These are phyloP conservation scores for Chelonus formosanus DNA, from an alignment of 2,888 invertebrate genomes.

Conservation along the genomic window DNA sequence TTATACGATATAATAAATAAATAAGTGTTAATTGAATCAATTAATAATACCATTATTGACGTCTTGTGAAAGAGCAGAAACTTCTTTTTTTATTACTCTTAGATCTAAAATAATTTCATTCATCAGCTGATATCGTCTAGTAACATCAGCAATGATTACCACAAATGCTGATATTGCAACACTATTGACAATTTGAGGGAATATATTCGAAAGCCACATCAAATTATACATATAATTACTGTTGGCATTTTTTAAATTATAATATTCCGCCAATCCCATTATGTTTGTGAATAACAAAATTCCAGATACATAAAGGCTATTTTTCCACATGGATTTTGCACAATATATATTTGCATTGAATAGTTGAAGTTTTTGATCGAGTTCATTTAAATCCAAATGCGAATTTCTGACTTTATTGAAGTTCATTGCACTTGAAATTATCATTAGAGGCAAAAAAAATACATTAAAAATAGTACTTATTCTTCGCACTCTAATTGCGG, in stretches of 20 bases:
- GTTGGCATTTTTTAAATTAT: constrained; percentile 29
- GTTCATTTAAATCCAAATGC: constrained; percentile 21
- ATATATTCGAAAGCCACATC: constrained; percentile 36
- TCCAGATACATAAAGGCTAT: constrained; percentile 28
- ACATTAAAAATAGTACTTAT: constrained; percentile 24
- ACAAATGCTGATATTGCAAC: constrained; percentile 36
- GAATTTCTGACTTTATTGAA: constrained; percentile 16
- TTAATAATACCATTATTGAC: constrained; percentile 35
- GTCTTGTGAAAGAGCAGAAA: constrained; percentile 33
- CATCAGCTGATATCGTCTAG: constrained; percentile 36
- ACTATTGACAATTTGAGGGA: constrained; percentile 39
- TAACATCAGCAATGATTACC: constrained; percentile 32
- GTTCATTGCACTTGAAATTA: constrained; percentile 22
- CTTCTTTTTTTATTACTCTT: constrained; percentile 24
- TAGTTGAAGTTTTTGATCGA: constrained; percentile 38
- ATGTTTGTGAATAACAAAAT: constrained; percentile 34
- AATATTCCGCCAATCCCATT: constrained; percentile 39
- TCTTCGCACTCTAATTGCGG: constrained; percentile 15
- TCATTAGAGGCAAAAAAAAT: constrained; percentile 31
- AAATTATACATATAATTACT: constrained; percentile 27
- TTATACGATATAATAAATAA: background rate
- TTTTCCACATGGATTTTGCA: constrained; percentile 27
- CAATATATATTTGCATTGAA: constrained; percentile 35
- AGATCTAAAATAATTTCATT: constrained; percentile 36
- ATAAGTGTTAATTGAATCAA: background rate